phyloP scores from a whole-genome alignment of 2,113 vertebrate genomes.

The Paracanthobrama guichenoti region DNA sequence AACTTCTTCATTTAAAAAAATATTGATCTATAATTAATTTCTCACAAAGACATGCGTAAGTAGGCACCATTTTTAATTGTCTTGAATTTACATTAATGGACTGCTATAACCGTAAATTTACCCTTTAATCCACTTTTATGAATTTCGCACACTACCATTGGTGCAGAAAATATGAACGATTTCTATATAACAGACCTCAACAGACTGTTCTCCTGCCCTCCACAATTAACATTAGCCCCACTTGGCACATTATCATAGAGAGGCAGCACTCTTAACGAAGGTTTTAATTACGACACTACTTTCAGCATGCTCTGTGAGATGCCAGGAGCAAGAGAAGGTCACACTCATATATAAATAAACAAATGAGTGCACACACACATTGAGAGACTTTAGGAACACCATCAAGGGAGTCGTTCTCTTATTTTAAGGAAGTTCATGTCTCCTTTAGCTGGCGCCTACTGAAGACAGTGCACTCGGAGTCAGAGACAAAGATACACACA shows the following conservation, averaged over 20 bases:
- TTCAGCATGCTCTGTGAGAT: slow-evolving; percentile 31
- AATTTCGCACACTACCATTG: too few relatives aligned
- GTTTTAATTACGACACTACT: slow-evolving; percentile 44
- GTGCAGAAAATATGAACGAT: background rate
- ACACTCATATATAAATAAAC: background rate
- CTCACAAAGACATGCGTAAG: too few relatives aligned
- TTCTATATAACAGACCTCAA: background rate
- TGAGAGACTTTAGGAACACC: background rate
- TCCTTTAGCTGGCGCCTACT: background rate
- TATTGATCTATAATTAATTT: too few relatives aligned
- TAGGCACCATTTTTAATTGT: too few relatives aligned
- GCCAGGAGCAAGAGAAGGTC: background rate
- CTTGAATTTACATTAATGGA: too few relatives aligned
- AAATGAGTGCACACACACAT: background rate
- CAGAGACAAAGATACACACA: background rate
- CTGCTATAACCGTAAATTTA: too few relatives aligned
- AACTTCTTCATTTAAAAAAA: too few relatives aligned
- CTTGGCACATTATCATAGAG: slow-evolving; percentile 4
- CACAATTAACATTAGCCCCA: slow-evolving; percentile 5
- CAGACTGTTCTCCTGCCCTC: background rate
- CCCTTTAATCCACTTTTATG: too few relatives aligned
- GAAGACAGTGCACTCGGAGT: background rate
- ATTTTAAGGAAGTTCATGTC: background rate
- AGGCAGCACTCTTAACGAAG: background rate
- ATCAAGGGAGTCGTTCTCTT: background rate